Percentiles rank a stretch among this genome's conserved stretches.
Conservation (phyloP, 2,797 vertebrate genomes). For the Neosilurus mollespiculum region DNA sequence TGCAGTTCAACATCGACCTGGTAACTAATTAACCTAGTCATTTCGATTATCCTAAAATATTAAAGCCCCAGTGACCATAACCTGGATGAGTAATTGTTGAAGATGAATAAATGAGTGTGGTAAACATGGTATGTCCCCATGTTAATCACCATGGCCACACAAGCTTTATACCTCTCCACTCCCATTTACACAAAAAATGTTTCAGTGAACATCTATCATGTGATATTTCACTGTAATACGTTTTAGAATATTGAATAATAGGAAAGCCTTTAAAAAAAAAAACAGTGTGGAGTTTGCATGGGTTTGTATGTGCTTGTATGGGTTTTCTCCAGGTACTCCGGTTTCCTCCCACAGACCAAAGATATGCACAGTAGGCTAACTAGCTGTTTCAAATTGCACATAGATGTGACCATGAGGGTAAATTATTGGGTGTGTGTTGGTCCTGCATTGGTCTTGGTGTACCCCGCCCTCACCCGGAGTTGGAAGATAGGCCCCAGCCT, state of each 20-base stretch:
- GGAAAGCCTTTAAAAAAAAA: neutral
- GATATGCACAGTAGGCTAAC: too few species aligned
- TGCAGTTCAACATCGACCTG: too few species aligned
- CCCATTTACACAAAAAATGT: neutral
- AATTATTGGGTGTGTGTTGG: too few species aligned
- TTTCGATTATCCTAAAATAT: neutral
- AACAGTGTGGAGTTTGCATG: too few species aligned
- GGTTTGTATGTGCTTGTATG: too few species aligned
- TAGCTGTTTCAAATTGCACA: too few species aligned
- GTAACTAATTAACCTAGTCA: neutral
- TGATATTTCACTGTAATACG: neutral
- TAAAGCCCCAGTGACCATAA: neutral
- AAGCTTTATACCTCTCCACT: neutral
- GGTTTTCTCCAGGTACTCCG: too few species aligned
- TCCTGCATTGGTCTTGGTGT: too few species aligned
- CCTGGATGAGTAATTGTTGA: neutral
- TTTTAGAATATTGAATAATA: neutral
- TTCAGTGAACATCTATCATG: neutral
- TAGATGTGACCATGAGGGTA: too few species aligned
- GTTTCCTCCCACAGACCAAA: too few species aligned
- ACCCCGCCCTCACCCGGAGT: too few species aligned
- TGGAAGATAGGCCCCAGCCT: too few species aligned
- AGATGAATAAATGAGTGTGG: neutral
- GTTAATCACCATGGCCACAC: neutral
- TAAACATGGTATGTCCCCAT: neutral